Evolutionary conservation across 2,888 invertebrate genomes (phyloP).

Genomic region (Rhabditophanes sp.): DNA sequence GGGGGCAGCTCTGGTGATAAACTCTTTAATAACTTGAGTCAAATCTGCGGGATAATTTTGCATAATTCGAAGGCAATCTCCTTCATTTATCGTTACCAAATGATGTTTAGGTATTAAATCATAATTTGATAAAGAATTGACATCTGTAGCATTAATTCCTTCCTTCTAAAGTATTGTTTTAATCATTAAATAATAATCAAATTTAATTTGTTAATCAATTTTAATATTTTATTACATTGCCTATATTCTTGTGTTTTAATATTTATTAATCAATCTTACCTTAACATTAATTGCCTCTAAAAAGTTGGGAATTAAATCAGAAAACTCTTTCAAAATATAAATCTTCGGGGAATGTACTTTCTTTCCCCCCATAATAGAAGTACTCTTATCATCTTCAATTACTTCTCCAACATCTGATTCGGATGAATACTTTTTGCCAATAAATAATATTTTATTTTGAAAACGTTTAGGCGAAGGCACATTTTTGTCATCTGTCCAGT

Average conservation of each 20-base stretch:
- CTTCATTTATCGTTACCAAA: conserved; percentile 25
- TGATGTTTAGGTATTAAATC: conserved; percentile 18
- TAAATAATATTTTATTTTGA: conserved; percentile 30
- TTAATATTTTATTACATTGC: too few relatives aligned
- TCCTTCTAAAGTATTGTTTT: too few relatives aligned
- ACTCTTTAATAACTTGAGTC: conserved; percentile 44
- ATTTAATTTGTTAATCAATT: too few relatives aligned
- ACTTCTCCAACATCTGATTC: conserved; percentile 46
- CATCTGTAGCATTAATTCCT: too few relatives aligned
- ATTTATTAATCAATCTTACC: too few relatives aligned
- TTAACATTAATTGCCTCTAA: too few relatives aligned
- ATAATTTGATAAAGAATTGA: too few relatives aligned
- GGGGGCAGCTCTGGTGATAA: conserved; percentile 49
- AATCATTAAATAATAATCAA: too few relatives aligned
- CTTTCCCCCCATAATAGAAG: background rate
- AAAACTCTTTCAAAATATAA: conserved; percentile 1
- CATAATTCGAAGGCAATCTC: conserved; percentile 42
- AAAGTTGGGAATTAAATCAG: conserved; percentile 5
- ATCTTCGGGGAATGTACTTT: background rate
- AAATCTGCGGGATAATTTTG: conserved; percentile 46
- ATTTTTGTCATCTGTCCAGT: conserved; percentile 27
- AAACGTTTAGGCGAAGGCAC: conserved; percentile 35
- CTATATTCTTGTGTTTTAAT: too few relatives aligned
- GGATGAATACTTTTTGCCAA: conserved; percentile 38
- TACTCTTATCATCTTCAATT: conserved; percentile 51